Percentiles rank a stretch among this genome's conserved stretches.
Conservation (phyloP, 1,140 invertebrate species). For the Heliconius melpomene region DNA sequence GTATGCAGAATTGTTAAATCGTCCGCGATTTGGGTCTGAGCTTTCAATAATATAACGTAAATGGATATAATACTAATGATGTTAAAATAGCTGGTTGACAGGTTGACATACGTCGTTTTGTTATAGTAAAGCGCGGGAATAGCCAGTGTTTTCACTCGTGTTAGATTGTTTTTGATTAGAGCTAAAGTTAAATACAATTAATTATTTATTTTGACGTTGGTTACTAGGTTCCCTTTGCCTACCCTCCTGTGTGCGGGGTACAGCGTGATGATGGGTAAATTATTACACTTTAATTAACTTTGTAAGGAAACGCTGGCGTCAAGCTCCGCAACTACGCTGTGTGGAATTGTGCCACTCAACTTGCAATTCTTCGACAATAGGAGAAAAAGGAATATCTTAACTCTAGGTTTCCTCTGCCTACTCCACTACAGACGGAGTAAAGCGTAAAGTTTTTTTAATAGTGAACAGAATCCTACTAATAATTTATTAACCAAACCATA, state of each 20-base stretch:
- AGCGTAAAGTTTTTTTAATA: neutral
- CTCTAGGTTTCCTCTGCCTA: neutral
- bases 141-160: neutral
- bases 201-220: no score
- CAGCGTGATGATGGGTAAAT: no score
- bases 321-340: no score
- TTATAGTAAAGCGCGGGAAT: no score
- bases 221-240: no score
- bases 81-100: neutral
- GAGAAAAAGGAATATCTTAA: neutral
- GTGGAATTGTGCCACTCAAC: neutral
- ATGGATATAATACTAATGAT: neutral
- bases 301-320: no score
- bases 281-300: no score
- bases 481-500: neutral
- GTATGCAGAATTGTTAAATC: constrained; percentile 11
- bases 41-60: neutral
- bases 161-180: neutral
- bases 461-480: no score
- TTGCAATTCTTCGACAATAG: neutral
- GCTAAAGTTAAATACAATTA: neutral
- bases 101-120: neutral
- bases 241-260: no score
- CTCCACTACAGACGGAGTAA: neutral
- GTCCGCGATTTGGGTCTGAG: neutral